Conservation (phyloP, 2,113 vertebrate genomes). For the Vicugna pacos region DNA sequence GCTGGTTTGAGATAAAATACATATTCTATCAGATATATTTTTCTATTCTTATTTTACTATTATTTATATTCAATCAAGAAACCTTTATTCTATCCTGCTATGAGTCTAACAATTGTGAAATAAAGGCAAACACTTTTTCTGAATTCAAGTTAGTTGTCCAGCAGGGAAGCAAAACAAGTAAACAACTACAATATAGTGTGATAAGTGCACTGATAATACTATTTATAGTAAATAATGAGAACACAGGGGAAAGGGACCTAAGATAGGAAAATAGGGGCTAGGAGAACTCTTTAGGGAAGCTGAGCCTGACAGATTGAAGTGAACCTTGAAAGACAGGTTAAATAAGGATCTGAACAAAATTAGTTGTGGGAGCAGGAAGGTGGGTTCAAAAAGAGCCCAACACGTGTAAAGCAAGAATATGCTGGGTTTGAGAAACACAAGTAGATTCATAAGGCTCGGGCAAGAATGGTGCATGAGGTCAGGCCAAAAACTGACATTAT, state of each 20-base stretch:
- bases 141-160: neutral
- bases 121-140: neutral
- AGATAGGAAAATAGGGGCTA: neutral
- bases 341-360: constrained; percentile 10
- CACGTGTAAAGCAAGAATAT: neutral
- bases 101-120: neutral
- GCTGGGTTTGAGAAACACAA: neutral
- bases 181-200: neutral
- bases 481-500: neutral
- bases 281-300: neutral
- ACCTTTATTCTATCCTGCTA: neutral
- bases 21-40: neutral
- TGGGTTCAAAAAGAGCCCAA: neutral
- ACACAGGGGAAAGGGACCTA: neutral
- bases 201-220: neutral
- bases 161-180: constrained; percentile 11
- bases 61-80: neutral
- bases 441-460: neutral
- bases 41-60: constrained; percentile 26
- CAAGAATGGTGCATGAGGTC: neutral
- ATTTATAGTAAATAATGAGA: constrained; percentile 3
- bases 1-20: neutral
- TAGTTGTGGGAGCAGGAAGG: neutral
- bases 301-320: neutral
- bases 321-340: neutral